A percentile compares a stretch with the other conserved stretches of the same genome.
Evolutionary conservation across 2,888 invertebrate species (phyloP).

Genomic region (Tribolium freemani): DNA sequence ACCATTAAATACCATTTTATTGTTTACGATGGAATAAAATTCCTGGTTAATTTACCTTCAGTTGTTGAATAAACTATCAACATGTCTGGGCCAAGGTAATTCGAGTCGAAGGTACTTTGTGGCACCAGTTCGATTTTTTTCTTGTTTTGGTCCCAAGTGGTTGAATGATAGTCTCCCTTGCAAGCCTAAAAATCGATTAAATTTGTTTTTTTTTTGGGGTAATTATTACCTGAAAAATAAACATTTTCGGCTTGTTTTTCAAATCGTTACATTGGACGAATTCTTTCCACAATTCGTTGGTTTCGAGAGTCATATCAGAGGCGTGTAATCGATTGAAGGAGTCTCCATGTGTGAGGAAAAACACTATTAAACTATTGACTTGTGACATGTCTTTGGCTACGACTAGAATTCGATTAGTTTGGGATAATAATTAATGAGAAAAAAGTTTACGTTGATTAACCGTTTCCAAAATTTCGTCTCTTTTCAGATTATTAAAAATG

Average conservation of each 20-base stretch:
- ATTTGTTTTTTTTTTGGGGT: neutral
- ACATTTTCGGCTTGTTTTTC: constrained; percentile 62
- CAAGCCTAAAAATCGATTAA: constrained; percentile 58
- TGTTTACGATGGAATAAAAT: neutral
- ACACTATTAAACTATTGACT: constrained; percentile 59
- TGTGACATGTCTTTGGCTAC: constrained; percentile 49
- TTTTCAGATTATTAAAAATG: constrained; percentile 54
- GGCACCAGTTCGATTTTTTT: constrained; percentile 34
- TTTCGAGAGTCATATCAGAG: constrained; percentile 49
- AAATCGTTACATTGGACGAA: constrained; percentile 54
- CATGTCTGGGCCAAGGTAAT: constrained; percentile 50
- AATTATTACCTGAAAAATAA: constrained; percentile 61
- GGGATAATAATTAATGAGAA: neutral
- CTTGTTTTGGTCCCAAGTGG: constrained; percentile 38
- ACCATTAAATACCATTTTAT: too few relatives aligned
- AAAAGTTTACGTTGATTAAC: constrained; percentile 50
- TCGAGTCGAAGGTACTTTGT: constrained; percentile 33
- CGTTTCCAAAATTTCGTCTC: constrained; percentile 49
- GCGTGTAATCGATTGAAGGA: constrained; percentile 53
- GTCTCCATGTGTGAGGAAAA: constrained; percentile 61
- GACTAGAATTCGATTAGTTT: constrained; percentile 43
- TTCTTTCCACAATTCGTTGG: constrained; percentile 55
- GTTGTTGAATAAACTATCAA: constrained; percentile 55
- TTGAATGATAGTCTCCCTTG: constrained; percentile 55
- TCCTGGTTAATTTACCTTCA: constrained; percentile 52